Evolutionary conservation across 2,797 vertebrate species (phyloP), one percentile per base, ranked within the genome.

Genomic region (Sebastes umbrosus): DNA sequence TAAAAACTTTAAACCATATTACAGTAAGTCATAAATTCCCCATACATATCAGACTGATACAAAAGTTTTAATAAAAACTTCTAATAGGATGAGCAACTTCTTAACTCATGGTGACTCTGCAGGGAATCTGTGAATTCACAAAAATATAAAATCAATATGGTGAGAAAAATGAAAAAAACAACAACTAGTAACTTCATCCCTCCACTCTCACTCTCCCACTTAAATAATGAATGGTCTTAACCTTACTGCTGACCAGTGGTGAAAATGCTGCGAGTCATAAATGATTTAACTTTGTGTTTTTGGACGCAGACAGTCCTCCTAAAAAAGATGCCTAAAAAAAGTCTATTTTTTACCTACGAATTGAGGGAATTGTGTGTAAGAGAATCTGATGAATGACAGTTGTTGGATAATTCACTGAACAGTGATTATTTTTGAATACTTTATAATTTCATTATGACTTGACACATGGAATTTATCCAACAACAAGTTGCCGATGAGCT

Each of bases 261-360:
- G 43, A 46, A 46, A 46, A 46, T 18, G 43, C 43, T 46, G 6
- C 16, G 3, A 7, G 43, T 18, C 43, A 46, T 46, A 46, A 46
- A 52, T 20, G 14, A 65, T 87, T 87, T 55, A 65, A 36, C 57
- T 70, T 18, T 39, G 18, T 63, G 8, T 58, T 69, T 20, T 72
- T 52, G 20, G 50, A 52, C 54, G 9, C 27, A 64, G 58, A 62
- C 57, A 43, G 8, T 13, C 18, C 3, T 18, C 20, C 50, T 39
- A 46, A 46, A 46, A 46, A 46, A 16, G 43, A 46, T 46, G 43
- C 43, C 43, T 46, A 7, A 46, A 18, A 43, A 46, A 46, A 8
- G 50, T 2, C 20, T 52, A 20, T 52, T n/a, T 52, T 25, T n/a
- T 14, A 66, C 54, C 25, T n/a, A 25, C 2, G 8, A 13, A 39